Evolutionary conservation across 2,797 vertebrate genomes (phyloP), one percentile per base, ranked within the genome.

Genomic region (Bradypodion ventrale): DNA sequence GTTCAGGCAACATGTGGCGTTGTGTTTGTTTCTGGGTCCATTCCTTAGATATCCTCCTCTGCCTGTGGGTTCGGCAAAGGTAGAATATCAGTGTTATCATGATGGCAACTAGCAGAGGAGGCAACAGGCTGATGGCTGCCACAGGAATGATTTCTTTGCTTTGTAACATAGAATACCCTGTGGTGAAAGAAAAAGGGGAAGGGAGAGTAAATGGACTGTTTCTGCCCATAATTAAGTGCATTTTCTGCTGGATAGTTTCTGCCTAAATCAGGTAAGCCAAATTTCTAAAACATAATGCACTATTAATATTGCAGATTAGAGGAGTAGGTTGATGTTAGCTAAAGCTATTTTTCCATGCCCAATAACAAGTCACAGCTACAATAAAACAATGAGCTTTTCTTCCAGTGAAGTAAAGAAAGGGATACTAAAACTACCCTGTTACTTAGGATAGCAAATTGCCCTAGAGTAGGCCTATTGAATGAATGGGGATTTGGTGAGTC

Each of bases 141-240:
- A 98, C 97, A 0, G 97, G 97, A 90, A 98, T 96, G 82, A 97
- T 96, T n/a, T 98, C 97, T 86, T 97, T 97, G 92, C 96, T 97
- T 87, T 97, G 96, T 80, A 97, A 94, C 93, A 96, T 96, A 69
- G 96, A 96, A 92, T 97, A 97, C 5, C 97, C 98, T 97, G 93
- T 0, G 0, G 87, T 12, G 90, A 87, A 90, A 79, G 83, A 21
- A 72, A 73, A 4, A 7, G 7, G 7, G 15, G 42, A 72, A 72
- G 78, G 3, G 1, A 12, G 0, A 10, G 25, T 80, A 79, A 87
- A 63, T 83, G 85, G 73, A 87, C 82, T 21, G 27, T 56, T 32
- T 42, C 32, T 16, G 15, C 5, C 23, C 35, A 27, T 8, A 92
- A 49, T 49, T 49, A 27, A 29, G 16, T 7, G 9, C 27, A n/a